Evolutionary conservation across 2,888 invertebrate species (phyloP), one percentile per base, ranked within the genome.

Genomic region (Drosophila merina): DNA sequence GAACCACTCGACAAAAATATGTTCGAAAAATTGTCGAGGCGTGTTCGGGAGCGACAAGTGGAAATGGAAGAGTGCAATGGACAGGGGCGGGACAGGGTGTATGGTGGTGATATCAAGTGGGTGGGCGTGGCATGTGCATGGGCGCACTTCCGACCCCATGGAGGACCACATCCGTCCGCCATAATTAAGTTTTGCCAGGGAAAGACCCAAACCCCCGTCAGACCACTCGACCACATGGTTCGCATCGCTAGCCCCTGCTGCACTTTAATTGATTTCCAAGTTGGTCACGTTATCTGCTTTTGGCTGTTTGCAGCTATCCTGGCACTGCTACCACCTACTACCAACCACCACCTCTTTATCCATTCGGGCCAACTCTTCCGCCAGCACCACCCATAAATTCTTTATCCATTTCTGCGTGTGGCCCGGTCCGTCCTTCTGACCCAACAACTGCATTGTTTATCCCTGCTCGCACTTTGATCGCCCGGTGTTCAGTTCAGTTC

Each of bases 231-330:
- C 47, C 52, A 26, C 58, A 66, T 47, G 7, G 20, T 57, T 14
- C 47, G 44, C 20, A 25, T 57, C 40, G 47, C 55, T n/a, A 64
- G 49, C 58, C 59, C 73, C 31, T 75, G 56, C 60, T 79, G 86
- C 73, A 68, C 69, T 77, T 83, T 86, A 83, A 83, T 83, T 83
- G 82, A 83, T 83, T 80, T 83, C 83, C 73, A 84, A 88, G 86
- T 69, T 83, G 84, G 80, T 62, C 84, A 86, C 75, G 88, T 83
- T 83, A 83, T 83, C 88, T 69, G 68, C 40, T 44, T 60, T 75
- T 68, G 80, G 28, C 68, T 68, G 71, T 62, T 70, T 69, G 78
- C 88, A 88, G 88, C 75, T 70, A 57, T 57, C 62, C 36, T 14
- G 12, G 38, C 25, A 47, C 36, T n/a, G 3, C 33, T n/a, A n/a